phyloP scores from a whole-genome alignment of 1,140 invertebrate species.

The Oncopodura yosiiana region DNA sequence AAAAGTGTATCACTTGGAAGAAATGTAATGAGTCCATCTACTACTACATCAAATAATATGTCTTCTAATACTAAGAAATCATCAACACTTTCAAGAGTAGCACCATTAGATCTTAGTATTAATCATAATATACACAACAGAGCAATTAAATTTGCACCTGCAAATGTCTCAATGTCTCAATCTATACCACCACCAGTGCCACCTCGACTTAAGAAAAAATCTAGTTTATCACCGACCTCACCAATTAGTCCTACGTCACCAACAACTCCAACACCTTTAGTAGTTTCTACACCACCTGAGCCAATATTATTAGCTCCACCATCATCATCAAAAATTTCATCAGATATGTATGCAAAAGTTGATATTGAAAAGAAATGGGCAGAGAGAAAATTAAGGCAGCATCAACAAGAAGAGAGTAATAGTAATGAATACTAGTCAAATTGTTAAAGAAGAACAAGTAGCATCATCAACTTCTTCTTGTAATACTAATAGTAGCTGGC shows the following conservation, averaged over 20 bases:
- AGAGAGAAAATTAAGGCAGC: conserved; percentile 13
- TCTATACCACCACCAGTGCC: conserved; percentile 1
- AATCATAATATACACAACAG: neutral
- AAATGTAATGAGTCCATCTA: neutral
- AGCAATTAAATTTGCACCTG: conserved; percentile 13
- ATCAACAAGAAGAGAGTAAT: neutral
- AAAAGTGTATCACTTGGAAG: conserved; percentile 29
- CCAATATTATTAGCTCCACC: neutral
- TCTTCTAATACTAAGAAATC: neutral
- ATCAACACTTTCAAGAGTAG: neutral
- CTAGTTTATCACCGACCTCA: neutral
- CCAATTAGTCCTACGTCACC: neutral
- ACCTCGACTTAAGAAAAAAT: conserved; percentile 5
- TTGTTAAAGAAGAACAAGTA: neutral
- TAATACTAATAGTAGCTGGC: neutral
- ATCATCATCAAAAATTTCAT: conserved; percentile 1
- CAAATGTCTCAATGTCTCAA: no score
- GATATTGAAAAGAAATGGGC: conserved; percentile 34
- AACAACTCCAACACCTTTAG: neutral
- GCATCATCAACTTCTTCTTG: neutral
- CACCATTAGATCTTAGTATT: conserved; percentile 12
- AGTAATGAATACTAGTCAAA: neutral
- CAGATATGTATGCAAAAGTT: conserved; percentile 22
- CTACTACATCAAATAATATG: neutral
- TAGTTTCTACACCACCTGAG: neutral